phyloP scores from a whole-genome alignment of 2,113 vertebrate genomes.

The Gymnobelideus leadbeateri region DNA sequence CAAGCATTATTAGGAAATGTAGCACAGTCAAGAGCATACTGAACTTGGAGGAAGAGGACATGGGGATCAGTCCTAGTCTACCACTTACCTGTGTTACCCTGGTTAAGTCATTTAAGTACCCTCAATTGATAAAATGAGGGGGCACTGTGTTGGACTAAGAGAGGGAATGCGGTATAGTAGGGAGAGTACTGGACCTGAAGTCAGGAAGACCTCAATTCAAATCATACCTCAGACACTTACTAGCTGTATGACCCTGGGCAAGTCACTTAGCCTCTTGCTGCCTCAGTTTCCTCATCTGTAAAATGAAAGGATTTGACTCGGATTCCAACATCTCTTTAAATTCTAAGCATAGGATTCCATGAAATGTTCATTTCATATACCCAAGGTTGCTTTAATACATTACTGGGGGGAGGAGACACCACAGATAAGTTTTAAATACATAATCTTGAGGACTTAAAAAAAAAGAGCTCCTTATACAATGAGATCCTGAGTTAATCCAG shows the following conservation, averaged over 20 bases:
- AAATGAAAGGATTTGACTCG: neutral
- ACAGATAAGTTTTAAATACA: conserved; percentile 64
- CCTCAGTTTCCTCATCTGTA: neutral
- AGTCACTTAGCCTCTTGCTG: neutral
- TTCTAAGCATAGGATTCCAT: conserved; percentile 1
- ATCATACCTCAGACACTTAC: neutral
- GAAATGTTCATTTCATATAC: conserved; percentile 69
- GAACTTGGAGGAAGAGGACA: neutral
- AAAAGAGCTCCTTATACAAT: conserved; percentile 57
- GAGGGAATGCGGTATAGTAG: neutral
- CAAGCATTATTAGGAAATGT: neutral
- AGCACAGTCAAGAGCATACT: neutral
- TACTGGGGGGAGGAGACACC: conserved; percentile 49
- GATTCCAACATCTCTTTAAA: neutral
- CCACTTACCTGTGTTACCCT: neutral
- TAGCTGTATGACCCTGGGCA: neutral
- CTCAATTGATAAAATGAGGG: neutral
- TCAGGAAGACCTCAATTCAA: neutral
- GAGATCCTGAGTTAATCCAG: conserved; percentile 74
- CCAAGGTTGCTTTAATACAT: conserved; percentile 76
- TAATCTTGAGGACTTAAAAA: conserved; percentile 67
- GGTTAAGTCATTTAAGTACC: neutral
- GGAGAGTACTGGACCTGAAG: neutral
- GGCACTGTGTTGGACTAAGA: neutral
- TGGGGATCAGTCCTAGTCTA: neutral